Evolutionary conservation across 2,888 invertebrate genomes (phyloP).

Genomic region (Mycogona germanica): DNA sequence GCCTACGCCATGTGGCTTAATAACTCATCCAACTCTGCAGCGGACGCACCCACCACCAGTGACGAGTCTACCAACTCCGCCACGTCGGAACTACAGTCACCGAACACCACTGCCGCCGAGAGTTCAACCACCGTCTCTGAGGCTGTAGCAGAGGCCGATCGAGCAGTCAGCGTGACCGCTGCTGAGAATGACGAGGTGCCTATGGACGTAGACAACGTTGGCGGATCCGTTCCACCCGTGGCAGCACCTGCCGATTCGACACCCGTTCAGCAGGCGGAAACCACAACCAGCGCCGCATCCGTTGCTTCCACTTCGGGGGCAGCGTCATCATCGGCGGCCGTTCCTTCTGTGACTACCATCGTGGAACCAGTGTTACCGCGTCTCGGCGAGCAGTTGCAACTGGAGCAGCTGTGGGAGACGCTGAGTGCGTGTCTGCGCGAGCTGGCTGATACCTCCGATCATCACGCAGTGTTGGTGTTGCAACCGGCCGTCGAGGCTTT

Average conservation of each 20-base stretch:
- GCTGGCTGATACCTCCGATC: slow-evolving; percentile 68
- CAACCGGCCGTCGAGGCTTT: slow-evolving; percentile 84
- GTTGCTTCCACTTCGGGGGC: background rate
- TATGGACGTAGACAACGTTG: slow-evolving; percentile 14
- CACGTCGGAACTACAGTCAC: background rate
- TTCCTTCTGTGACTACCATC: slow-evolving; percentile 11
- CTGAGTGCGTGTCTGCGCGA: slow-evolving; percentile 64
- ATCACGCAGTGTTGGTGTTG: slow-evolving; percentile 72
- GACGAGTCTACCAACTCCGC: too few species aligned
- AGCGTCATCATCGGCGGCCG: background rate
- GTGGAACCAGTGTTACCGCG: slow-evolving; percentile 35
- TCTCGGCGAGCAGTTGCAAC: slow-evolving; percentile 54
- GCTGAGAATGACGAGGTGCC: slow-evolving; percentile 1
- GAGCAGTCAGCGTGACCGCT: background rate
- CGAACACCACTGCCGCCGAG: background rate
- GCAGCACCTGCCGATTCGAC: slow-evolving; percentile 15
- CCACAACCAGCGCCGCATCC: background rate
- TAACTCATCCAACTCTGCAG: too few species aligned
- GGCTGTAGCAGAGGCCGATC: background rate
- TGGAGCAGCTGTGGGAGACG: slow-evolving; percentile 63
- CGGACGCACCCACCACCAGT: too few species aligned
- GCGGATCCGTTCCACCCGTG: background rate
- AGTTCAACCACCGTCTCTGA: background rate
- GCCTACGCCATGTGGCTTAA: too few species aligned
- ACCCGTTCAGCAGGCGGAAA: background rate